Percentiles rank a stretch among this genome's conserved stretches.
phyloP scores from a whole-genome alignment of 2,888 invertebrate genomes.

The Andrena haemorrhoa region DNA sequence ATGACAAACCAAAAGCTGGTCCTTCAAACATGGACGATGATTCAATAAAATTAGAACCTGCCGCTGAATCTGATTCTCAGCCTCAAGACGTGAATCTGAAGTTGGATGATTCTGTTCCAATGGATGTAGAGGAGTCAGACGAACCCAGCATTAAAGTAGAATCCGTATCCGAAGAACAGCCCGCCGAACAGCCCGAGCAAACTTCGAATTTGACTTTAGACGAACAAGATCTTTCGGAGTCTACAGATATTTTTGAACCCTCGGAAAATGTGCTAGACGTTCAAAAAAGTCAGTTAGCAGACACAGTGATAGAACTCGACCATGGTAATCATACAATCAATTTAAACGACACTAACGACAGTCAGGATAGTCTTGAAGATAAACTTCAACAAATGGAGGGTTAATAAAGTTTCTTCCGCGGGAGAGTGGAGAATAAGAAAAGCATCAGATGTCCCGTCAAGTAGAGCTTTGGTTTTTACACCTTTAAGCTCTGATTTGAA shows the following conservation, averaged over 20 bases:
- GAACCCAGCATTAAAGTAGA: conserved; percentile 63
- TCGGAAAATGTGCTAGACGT: conserved; percentile 68
- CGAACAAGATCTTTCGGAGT: conserved; percentile 72
- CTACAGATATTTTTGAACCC: conserved; percentile 77
- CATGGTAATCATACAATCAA: conserved; percentile 78
- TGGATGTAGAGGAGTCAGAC: conserved; percentile 52
- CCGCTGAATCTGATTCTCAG: conserved; percentile 18
- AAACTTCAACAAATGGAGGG: conserved; percentile 84
- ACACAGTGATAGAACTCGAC: conserved; percentile 79
- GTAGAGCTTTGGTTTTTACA: conserved; percentile 10
- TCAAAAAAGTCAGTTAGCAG: conserved; percentile 68
- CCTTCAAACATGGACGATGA: conserved; percentile 36
- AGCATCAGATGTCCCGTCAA: neutral
- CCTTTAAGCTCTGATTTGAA: conserved; percentile 4
- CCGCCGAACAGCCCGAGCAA: conserved; percentile 64
- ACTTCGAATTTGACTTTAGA: conserved; percentile 49
- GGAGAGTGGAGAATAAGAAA: neutral
- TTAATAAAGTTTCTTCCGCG: conserved; percentile 70
- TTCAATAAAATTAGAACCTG: conserved; percentile 38
- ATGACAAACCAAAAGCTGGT: conserved; percentile 41
- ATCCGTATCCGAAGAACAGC: conserved; percentile 41
- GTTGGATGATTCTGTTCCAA: conserved; percentile 38
- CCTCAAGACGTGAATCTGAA: conserved; percentile 48
- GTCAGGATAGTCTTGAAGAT: conserved; percentile 83
- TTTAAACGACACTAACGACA: conserved; percentile 82